Evolutionary conservation across 2,888 invertebrate species (phyloP), one percentile per base, ranked within the genome.

Genomic region (Drosophila pegasa): DNA sequence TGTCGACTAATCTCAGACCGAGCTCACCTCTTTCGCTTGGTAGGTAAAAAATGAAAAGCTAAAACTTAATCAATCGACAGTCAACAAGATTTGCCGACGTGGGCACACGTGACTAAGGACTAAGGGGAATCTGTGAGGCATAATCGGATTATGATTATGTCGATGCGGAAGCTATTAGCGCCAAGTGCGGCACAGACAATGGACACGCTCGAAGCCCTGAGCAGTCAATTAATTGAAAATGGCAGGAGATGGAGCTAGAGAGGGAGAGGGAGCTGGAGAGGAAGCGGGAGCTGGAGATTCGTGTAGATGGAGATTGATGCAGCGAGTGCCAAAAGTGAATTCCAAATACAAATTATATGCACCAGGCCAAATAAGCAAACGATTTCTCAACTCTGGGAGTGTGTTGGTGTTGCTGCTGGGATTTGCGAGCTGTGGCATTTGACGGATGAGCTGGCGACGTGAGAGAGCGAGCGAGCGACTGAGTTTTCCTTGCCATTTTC

Each of bases 71-170:
- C 71, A 80, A 82, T 86, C 69, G 68, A 55, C 52, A 76, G 71
- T 73, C 66, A 82, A 82, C 74, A 74, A 78, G 48, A 71, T 80
- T 64, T 35, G 33, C 18, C 54, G 50, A 12, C 14, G 25, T 33
- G 43, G 9, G 31, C 59, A 67, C 65, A 70, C 56, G 64, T 70
- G 63, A 55, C 57, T 62, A 41, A 50, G 9, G 20, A n/a, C n/a
- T n/a, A n/a, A n/a, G 14, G 52, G 56, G 64, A 60, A 57, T 25
- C 6, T n/a, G 14, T 45, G 5, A 38, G 33, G 33, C 33, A 67
- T 84, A 84, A 84, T 78, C 87, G 75, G 83, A 84, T 84, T 84
- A 83, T 71, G 87, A 88, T 88, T 83, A 74, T 71, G 70, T 73
- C 65, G 71, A 70, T 71, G 51, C 52, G 75, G 62, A 60, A 78